Evolutionary conservation across 2,888 invertebrate genomes (phyloP), one percentile per base, ranked within the genome.

Genomic region (Gasteruption jaculator): DNA sequence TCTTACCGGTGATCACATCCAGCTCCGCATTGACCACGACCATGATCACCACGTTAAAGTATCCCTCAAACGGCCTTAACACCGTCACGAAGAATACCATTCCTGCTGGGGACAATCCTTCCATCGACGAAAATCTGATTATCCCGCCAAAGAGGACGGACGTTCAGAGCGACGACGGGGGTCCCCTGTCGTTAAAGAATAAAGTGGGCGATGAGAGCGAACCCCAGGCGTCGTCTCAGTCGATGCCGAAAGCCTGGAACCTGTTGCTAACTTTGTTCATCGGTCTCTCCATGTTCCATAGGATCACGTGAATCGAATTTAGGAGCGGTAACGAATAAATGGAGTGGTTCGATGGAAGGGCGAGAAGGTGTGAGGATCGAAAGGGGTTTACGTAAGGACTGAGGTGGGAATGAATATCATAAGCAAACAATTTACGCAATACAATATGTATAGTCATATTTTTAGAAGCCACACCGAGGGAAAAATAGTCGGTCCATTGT

Each of bases 41-140:
- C 2, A 73, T 73, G 2, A 73, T 74, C 2, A 71, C 73, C 0
- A 76, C 74, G 3, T 72, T 71, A 1, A 73, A 21, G 7, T 14
- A n/a, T 8, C 30, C 78, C 2, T 80, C 79, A 1, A 80, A 80
- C 1, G 15, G 18, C 20, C 41, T 39, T 1, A 27, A n/a, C 6
- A 27, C 27, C 5, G n/a, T 27, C 12, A 14, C 27, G 2, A 78
- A 78, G 5, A 74, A 77, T 22, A 71, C 72, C 39, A 66, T 74
- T 8, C 75, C 77, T 4, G 20, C 5, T 5, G 22, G 12, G 5
- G 10, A 10, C 8, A 24, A 35, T 6, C 22, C 20, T n/a, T 2
- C 19, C 41, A 18, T 2, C 18, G 72, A 73, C 25, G 74, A 76
- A 42, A 74, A 74, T 43, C 35, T 54, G 29, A 66, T 69, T 3